Percentiles rank a stretch among this genome's conserved stretches.
Evolutionary conservation across 2,888 invertebrate species (phyloP).

Genomic region (Tuta absoluta): DNA sequence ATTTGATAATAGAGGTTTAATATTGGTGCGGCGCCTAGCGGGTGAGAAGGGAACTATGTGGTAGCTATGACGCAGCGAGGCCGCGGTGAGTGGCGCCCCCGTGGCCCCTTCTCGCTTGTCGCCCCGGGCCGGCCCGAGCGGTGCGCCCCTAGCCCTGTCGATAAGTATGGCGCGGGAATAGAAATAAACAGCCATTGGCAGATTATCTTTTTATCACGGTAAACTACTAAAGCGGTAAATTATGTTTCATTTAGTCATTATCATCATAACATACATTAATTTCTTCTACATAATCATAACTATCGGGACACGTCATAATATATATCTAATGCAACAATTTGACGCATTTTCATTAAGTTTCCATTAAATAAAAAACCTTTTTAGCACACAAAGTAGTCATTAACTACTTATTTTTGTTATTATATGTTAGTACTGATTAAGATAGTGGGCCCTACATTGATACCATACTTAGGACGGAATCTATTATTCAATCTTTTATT

Average conservation of each 20-base stretch:
- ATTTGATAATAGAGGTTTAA: constrained; percentile 79
- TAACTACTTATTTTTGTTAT: too few species aligned
- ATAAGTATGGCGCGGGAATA: neutral
- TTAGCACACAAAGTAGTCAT: too few species aligned
- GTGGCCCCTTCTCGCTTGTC: neutral
- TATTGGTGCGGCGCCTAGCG: constrained; percentile 65
- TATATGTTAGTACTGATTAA: too few species aligned
- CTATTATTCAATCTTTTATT: neutral
- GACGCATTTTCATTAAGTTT: too few species aligned
- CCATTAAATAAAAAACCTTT: too few species aligned
- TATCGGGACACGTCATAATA: too few species aligned
- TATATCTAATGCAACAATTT: too few species aligned
- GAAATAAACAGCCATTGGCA: neutral
- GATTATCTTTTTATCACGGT: neutral
- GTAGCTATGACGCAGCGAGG: constrained; percentile 13
- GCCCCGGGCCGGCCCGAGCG: neutral
- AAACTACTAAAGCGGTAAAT: too few species aligned
- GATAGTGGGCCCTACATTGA: neutral
- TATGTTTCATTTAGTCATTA: too few species aligned
- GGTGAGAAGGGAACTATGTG: constrained; percentile 55
- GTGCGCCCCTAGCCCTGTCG: neutral
- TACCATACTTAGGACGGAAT: neutral
- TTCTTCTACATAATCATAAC: too few species aligned
- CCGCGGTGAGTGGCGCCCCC: neutral
- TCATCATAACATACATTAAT: neutral